A percentile compares a stretch with the other conserved stretches of the same genome.
These are phyloP conservation scores for Neotoxoptera formosana DNA, from an alignment of 1,140 invertebrate genomes.

Conservation along the genomic window DNA sequence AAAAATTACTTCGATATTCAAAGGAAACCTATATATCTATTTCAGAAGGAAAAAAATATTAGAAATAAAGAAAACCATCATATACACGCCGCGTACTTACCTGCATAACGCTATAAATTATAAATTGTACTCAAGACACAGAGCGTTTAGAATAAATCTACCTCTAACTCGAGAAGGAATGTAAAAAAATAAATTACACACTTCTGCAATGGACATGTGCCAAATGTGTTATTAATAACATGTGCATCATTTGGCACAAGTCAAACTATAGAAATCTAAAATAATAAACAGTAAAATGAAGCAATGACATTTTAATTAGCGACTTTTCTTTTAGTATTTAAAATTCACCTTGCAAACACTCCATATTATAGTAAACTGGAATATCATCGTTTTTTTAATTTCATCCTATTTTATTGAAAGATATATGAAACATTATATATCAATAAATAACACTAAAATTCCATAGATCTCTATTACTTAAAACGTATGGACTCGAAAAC, in stretches of 20 bases:
- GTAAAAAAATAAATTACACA: constrained; percentile 16
- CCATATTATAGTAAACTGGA: background rate
- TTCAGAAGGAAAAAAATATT: background rate
- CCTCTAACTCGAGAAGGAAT: background rate
- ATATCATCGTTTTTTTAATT: background rate
- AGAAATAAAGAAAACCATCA: background rate
- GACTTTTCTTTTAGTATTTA: background rate
- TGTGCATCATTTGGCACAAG: constrained; percentile 27
- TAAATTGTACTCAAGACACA: background rate
- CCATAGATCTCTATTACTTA: no score
- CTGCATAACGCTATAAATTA: background rate
- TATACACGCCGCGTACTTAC: background rate
- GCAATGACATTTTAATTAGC: constrained; percentile 37
- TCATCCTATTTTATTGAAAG: background rate
- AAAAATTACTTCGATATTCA: background rate
- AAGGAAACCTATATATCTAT: background rate
- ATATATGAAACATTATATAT: background rate
- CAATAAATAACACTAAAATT: background rate
- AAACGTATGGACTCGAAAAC: background rate
- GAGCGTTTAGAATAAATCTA: background rate
- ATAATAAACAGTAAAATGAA: constrained; percentile 27
- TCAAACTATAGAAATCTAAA: constrained; percentile 27
- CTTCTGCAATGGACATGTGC: constrained; percentile 27
- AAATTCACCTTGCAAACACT: background rate
- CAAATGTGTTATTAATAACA: constrained; percentile 42